Evolutionary conservation across 92 coral and sea anemone species (phyloP).

Genomic region (Bergia puertoricense): DNA sequence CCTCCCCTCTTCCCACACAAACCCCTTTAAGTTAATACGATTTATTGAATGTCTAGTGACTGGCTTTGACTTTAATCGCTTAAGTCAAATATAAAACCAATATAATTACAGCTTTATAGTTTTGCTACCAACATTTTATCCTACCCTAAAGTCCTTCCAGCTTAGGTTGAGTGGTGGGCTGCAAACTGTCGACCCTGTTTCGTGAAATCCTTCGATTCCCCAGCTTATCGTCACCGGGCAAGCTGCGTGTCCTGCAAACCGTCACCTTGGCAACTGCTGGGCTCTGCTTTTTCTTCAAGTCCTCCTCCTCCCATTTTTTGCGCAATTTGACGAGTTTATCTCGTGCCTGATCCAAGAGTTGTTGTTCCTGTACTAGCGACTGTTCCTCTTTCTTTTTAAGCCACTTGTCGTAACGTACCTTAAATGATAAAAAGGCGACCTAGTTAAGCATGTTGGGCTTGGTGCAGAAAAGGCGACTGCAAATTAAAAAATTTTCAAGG

Average conservation of each 20-base stretch:
- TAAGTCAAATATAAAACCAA: too few relatives aligned
- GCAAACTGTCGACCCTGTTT: constrained; percentile 59
- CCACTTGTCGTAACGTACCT: constrained; percentile 90
- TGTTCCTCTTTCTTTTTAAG: constrained; percentile 85
- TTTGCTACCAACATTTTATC: too few relatives aligned
- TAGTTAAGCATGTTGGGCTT: too few relatives aligned
- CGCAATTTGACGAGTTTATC: constrained; percentile 72
- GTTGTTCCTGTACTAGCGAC: constrained; percentile 77
- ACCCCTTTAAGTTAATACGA: too few relatives aligned
- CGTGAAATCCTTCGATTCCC: constrained; percentile 33
- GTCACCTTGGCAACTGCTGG: constrained; percentile 36
- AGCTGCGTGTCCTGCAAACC: constrained; percentile 66
- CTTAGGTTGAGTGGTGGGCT: constrained; percentile 8
- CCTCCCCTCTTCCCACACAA: too few relatives aligned
- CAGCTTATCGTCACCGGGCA: constrained; percentile 38
- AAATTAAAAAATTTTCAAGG: too few relatives aligned
- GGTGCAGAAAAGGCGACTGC: too few relatives aligned
- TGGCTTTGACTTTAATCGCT: too few relatives aligned
- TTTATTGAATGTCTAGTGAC: too few relatives aligned
- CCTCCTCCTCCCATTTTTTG: constrained; percentile 86
- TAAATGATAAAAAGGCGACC: neutral
- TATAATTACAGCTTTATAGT: too few relatives aligned
- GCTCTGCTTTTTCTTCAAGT: constrained; percentile 69
- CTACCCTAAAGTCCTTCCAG: neutral
- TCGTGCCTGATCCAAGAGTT: constrained; percentile 74